Conservation (phyloP, 2,113 vertebrate genomes). For the Leptobrachium leishanense region DNA sequence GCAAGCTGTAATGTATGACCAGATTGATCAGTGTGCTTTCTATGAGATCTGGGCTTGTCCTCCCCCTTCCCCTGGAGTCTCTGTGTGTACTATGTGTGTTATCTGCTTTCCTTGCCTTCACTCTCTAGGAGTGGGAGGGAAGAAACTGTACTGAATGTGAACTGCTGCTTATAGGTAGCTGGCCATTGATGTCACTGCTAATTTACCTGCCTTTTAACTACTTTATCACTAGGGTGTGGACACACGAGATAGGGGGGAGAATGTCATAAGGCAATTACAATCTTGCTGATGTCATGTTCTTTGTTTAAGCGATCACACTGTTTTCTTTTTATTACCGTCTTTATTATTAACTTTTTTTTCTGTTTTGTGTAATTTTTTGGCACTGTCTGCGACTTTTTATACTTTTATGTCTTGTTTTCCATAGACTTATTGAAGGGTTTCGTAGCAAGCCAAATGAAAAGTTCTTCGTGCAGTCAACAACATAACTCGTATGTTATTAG, state of each 20-base stretch:
- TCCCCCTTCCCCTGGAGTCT: background rate
- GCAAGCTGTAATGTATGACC: background rate
- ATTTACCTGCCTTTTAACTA: slow-evolving; percentile 34
- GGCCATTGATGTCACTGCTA: background rate
- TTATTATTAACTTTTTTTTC: background rate
- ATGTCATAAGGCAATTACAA: background rate
- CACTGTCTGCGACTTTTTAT: too few relatives aligned
- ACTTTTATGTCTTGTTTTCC: too few relatives aligned
- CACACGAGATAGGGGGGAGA: background rate
- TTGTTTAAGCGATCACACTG: background rate
- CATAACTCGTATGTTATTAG: too few relatives aligned
- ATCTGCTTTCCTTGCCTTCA: slow-evolving; percentile 20
- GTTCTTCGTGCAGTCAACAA: too few relatives aligned
- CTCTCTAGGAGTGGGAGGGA: slow-evolving; percentile 30
- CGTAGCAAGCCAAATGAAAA: too few relatives aligned
- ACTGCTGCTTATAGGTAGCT: slow-evolving; percentile 23
- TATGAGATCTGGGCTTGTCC: slow-evolving; percentile 1
- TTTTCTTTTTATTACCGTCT: background rate
- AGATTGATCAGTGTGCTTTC: background rate
- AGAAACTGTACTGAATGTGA: background rate
- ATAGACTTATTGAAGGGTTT: too few relatives aligned
- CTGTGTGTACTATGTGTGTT: slow-evolving; percentile 33
- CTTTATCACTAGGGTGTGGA: background rate
- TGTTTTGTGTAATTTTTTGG: too few relatives aligned
- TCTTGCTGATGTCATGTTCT: background rate